Evolutionary conservation across 1,140 invertebrate genomes (phyloP).

Genomic region (Drosophila varians): DNA sequence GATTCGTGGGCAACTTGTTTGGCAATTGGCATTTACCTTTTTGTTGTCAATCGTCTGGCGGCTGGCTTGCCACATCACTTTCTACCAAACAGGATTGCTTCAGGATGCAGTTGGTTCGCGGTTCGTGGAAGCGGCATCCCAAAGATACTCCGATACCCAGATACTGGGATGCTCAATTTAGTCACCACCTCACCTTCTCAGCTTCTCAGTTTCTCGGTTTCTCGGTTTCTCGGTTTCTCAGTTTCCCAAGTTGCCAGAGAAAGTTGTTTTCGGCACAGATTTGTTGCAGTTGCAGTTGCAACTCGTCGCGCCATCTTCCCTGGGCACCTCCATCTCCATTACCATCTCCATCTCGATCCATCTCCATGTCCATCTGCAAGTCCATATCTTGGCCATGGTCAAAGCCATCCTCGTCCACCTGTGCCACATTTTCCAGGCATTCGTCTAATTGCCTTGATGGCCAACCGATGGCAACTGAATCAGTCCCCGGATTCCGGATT

Average conservation of each 20-base stretch:
- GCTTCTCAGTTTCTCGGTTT: constrained; percentile 17
- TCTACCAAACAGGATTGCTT: constrained; percentile 76
- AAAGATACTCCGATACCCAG: constrained; percentile 11
- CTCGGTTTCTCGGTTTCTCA: constrained; percentile 27
- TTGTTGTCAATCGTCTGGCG: constrained; percentile 52
- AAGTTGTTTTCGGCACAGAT: constrained; percentile 79
- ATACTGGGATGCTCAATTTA: constrained; percentile 13
- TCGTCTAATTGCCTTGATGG: constrained; percentile 38
- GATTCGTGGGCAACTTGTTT: constrained; percentile 53
- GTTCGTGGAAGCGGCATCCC: constrained; percentile 60
- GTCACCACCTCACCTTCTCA: constrained; percentile 16
- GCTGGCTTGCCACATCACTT: constrained; percentile 66
- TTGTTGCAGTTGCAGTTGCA: constrained; percentile 40
- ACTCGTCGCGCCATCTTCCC: constrained; percentile 48
- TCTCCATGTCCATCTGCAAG: too few species aligned
- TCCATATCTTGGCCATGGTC: constrained; percentile 25
- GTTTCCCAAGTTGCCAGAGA: constrained; percentile 36
- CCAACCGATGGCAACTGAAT: constrained; percentile 31
- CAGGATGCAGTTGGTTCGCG: constrained; percentile 56
- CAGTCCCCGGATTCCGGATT: constrained; percentile 4
- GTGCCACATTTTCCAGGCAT: constrained; percentile 4
- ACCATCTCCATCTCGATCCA: constrained; percentile 2
- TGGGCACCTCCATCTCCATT: constrained; percentile 37
- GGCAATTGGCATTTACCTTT: constrained; percentile 33
- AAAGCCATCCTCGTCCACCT: constrained; percentile 40